Percentiles rank a stretch among this genome's conserved stretches.
phyloP scores from a whole-genome alignment of 2,113 vertebrate species.

The Orycteropus afer region DNA sequence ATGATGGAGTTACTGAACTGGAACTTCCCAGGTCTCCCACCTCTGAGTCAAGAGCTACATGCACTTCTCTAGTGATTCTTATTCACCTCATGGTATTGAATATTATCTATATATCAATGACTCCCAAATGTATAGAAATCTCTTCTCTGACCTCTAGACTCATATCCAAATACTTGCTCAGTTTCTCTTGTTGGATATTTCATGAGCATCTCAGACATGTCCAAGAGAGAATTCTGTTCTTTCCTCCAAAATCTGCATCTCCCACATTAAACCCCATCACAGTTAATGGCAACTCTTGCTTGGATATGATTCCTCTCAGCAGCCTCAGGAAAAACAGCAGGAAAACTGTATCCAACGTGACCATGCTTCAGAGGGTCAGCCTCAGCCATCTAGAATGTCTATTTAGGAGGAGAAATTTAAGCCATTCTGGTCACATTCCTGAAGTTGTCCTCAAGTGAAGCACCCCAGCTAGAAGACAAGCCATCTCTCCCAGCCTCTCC shows the following conservation, averaged over 20 bases:
- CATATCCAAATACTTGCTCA: neutral
- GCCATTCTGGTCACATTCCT: neutral
- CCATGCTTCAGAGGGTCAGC: neutral
- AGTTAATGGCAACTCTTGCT: neutral
- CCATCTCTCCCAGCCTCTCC: neutral
- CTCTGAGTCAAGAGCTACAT: neutral
- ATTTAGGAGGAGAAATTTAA: neutral
- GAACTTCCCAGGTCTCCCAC: neutral
- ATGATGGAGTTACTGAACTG: neutral
- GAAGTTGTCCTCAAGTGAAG: neutral
- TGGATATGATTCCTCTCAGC: neutral
- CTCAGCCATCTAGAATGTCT: neutral
- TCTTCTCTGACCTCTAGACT: neutral
- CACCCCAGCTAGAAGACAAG: neutral
- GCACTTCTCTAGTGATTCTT: neutral
- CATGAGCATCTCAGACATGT: neutral
- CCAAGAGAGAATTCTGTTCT: neutral
- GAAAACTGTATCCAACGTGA: neutral
- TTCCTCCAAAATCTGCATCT: neutral
- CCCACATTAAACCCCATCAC: neutral
- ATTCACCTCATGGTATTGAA: neutral
- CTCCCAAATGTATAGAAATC: neutral
- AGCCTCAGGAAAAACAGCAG: neutral
- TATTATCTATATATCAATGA: neutral
- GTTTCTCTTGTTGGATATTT: neutral